Evolutionary conservation across 2,888 invertebrate genomes (phyloP), one percentile per base, ranked within the genome.

Genomic region (Caenorhabditis auriculariae): DNA sequence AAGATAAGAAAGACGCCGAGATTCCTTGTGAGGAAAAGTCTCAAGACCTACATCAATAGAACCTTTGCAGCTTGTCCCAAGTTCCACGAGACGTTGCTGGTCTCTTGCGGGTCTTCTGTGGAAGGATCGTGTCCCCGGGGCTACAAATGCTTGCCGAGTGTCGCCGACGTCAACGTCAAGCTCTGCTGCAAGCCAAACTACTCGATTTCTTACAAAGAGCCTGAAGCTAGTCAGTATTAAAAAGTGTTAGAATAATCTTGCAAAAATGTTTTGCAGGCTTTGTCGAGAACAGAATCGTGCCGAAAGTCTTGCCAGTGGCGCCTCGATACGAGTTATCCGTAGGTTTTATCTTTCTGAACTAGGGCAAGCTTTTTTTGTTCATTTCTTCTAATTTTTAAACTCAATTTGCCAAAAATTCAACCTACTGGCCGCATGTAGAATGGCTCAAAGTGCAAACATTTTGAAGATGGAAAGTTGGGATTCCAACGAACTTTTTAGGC

Each of bases 261-360:
- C 17, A 41, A 21, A 32, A 15, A 1, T 19, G 2, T 21, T 37
- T 56, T 64, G 43, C 55, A 69, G 69, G 64, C 0, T 69, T 70
- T 59, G 59, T 62, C 27, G 70, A 70, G 42, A 70, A 70, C n/a
- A 39, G 53, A 24, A 54, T 70, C 4, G 67, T 70, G 5, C 70
- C 70, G 4, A 43, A 60, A n/a, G 47, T 67, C 29, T 41, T 70
- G 6, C 62, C 65, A 28, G 38, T 48, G 9, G 52, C 70, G 21
- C 70, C 70, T 9, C 42, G 24, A 17, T 42, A 54, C 39, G 60
- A 66, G 26, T 28, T 61, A 1, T 57, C 50, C 19, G 64, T 64
- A 41, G 17, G 38, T 49, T 49, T 42, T 6, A 15, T 12, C 12
- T 42, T 23, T 43, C n/a, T n/a, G n/a, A 17, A 38, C 9, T 9